A percentile compares a stretch with the other conserved stretches of the same genome.
phyloP scores from a whole-genome alignment of 2,888 invertebrate species.

The Mactromeris polynyma region DNA sequence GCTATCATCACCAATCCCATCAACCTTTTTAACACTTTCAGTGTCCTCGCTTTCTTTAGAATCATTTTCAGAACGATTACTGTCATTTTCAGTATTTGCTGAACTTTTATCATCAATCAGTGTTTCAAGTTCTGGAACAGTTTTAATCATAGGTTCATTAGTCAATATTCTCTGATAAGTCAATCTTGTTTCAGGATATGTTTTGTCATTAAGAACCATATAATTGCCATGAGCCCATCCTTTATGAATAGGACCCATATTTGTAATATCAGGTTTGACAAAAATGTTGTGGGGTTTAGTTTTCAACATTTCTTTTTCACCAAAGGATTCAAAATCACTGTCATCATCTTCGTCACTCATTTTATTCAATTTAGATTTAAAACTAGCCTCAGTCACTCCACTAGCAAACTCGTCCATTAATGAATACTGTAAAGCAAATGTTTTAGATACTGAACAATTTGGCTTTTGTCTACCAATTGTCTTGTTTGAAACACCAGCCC shows the following conservation, averaged over 20 bases:
- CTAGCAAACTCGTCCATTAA: slow-evolving; percentile 52
- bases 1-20: not conserved
- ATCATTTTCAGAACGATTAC: not conserved
- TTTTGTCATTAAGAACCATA: not conserved
- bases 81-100: not conserved
- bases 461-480: not conserved
- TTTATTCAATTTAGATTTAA: not conserved
- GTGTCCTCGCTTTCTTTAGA: not conserved
- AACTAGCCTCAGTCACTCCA: slow-evolving; percentile 31
- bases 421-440: slow-evolving; percentile 12
- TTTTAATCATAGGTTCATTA: not conserved
- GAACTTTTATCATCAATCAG: not conserved
- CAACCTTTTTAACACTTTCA: not conserved
- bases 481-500: not conserved
- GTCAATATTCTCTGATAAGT: not conserved
- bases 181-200: not conserved
- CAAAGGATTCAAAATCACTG: slow-evolving; percentile 48
- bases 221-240: not conserved
- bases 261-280: not conserved
- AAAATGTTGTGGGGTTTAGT: not conserved
- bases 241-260: not conserved
- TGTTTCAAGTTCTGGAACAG: not conserved
- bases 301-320: slow-evolving; percentile 35
- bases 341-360: slow-evolving; percentile 44
- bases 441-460: not conserved